Evolutionary conservation across 2,888 invertebrate species (phyloP).

Genomic region (Andrena chrysosceles): DNA sequence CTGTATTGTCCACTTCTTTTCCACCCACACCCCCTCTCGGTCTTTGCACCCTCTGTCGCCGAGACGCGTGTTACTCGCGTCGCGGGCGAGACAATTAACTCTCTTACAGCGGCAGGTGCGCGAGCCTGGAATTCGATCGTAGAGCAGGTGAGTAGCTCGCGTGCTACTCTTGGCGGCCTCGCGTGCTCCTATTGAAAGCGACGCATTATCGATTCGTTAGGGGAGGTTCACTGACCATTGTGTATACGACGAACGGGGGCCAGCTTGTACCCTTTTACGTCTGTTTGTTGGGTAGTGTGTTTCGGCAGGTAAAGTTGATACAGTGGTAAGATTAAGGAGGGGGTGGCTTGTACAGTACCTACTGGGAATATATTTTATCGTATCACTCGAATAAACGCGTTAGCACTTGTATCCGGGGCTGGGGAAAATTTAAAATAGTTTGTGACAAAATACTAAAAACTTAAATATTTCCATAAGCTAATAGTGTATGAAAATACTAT

Average conservation of each 20-base stretch:
- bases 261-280: constrained; percentile 5
- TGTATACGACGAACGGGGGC: constrained; percentile 24
- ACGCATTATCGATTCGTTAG: constrained; percentile 67
- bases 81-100: constrained; percentile 63
- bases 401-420: too few relatives aligned
- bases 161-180: constrained; percentile 63
- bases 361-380: too few relatives aligned
- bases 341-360: too few relatives aligned
- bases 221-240: constrained; percentile 72
- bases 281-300: not conserved
- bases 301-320: too few relatives aligned
- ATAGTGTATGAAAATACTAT: too few relatives aligned
- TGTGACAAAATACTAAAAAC: too few relatives aligned
- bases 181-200: constrained; percentile 68
- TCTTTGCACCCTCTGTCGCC: not conserved
- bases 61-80: constrained; percentile 8
- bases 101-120: constrained; percentile 64
- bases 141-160: constrained; percentile 69
- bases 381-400: too few relatives aligned
- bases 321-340: too few relatives aligned
- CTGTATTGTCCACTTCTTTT: not conserved
- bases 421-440: too few relatives aligned
- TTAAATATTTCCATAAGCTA: too few relatives aligned
- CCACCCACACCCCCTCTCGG: not conserved
- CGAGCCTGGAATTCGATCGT: constrained; percentile 71